Evolutionary conservation across 2,113 vertebrate species (phyloP), one percentile per base, ranked within the genome.

Genomic region (Cryptotis parvus): DNA sequence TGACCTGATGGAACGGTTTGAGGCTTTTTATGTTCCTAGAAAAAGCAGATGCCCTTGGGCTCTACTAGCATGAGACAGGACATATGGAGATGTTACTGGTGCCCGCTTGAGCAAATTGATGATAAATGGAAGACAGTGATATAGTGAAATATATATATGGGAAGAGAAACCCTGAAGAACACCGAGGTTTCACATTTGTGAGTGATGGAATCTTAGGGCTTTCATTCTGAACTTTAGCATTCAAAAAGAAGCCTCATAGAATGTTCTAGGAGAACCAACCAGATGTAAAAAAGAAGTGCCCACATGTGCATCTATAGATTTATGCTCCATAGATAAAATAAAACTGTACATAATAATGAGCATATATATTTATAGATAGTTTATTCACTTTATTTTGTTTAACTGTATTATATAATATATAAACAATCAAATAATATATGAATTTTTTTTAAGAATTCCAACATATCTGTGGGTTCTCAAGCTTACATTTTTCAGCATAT

Each of bases 401-500:
- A 10, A 43, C 35, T 63, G 37, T 55, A 76, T 87, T 29, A 12
- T 20, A 37, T 35, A 61, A 22, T 3, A 66, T 15, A 41, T 26
- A 43, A 68, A 16, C 33, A 95, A 61, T 49, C 24, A 87, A 89
- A 81, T 55, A 3, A 29, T 1, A 11, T 4, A 74, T 74, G 31
- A 61, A 73, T 9, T 45, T 72, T 37, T 43, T 72, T 72, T 27
- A 78, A 83, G 39, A 63, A 89, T 76, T 75, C 33, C 12, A 1
- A 55, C 27, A 14, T 58, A 10, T 70, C n/a, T 0, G 27, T 16
- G 35, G 12, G n/a, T 49, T 33, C n/a, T 90, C 49, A 75, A 8
- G 55, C 18, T 58, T 63, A 89, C 24, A n/a, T 82, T 89, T n/a
- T 43, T 83, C 31, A 79, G 72, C 61, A 85, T 10, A 83, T 22